Percentiles rank a stretch among this genome's conserved stretches.
These are phyloP conservation scores for Drosophila lacteicornis DNA, from an alignment of 1,140 invertebrate species.

Conservation along the genomic window DNA sequence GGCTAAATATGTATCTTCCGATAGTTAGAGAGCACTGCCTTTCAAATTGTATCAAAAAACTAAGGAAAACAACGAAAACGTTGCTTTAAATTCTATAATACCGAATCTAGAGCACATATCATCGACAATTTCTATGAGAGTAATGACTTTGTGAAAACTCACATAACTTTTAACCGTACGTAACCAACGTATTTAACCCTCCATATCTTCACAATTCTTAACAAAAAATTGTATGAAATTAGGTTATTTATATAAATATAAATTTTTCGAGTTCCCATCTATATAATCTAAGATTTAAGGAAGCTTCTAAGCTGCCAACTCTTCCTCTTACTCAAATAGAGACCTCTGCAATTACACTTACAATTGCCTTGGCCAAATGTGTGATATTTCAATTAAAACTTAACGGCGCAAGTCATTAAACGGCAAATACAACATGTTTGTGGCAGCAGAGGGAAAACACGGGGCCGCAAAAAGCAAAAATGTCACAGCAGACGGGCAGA, in stretches of 20 bases:
- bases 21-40: not conserved
- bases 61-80: not conserved
- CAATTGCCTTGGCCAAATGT: conserved; percentile 57
- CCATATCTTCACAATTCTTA: no score
- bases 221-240: no score
- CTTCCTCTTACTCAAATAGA: not conserved
- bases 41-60: not conserved
- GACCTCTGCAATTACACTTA: conserved; percentile 28
- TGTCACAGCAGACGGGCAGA: conserved; percentile 46
- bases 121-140: not conserved
- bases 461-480: conserved; percentile 40
- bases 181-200: no score
- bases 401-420: conserved; percentile 79
- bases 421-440: conserved; percentile 57
- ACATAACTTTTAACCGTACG: no score
- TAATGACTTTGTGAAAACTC: no score
- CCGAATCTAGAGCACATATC: not conserved
- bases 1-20: not conserved
- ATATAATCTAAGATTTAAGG: not conserved
- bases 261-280: not conserved
- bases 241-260: no score
- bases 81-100: not conserved
- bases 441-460: conserved; percentile 21
- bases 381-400: conserved; percentile 81
- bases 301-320: no score